These are phyloP conservation scores for Nesidiocoris tenuis DNA, from an alignment of 2,888 invertebrate species.

Conservation along the genomic window DNA sequence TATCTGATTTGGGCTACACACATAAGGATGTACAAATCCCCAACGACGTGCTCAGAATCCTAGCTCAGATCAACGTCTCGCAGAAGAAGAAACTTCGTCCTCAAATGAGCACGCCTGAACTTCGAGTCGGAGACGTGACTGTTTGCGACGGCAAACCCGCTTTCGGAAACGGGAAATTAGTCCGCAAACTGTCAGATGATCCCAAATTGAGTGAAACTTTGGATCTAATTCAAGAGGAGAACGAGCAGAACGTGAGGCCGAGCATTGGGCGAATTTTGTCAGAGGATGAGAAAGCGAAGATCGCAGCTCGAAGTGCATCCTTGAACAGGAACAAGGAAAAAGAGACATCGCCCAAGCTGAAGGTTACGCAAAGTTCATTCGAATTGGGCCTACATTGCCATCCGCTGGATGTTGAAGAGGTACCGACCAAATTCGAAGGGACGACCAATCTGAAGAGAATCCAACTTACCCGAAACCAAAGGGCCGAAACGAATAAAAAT, in stretches of 20 bases:
- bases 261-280: slow-evolving; percentile 30
- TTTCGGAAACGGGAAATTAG: neutral
- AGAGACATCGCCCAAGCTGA: slow-evolving; percentile 44
- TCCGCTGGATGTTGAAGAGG: slow-evolving; percentile 73
- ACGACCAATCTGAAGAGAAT: slow-evolving; percentile 77
- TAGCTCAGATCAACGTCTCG: slow-evolving; percentile 63
- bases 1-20: slow-evolving; percentile 67
- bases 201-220: slow-evolving; percentile 44
- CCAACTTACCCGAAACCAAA: slow-evolving; percentile 49
- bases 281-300: slow-evolving; percentile 22
- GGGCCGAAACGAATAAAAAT: slow-evolving; percentile 39
- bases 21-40: slow-evolving; percentile 69
- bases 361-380: slow-evolving; percentile 51
- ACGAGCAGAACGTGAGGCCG: slow-evolving; percentile 20
- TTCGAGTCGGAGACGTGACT: slow-evolving; percentile 29
- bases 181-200: slow-evolving; percentile 17
- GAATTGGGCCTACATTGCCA: slow-evolving; percentile 56
- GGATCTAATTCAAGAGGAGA: slow-evolving; percentile 43
- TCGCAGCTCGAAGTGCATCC: slow-evolving; percentile 13
- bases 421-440: slow-evolving; percentile 77
- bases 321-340: slow-evolving; percentile 8
- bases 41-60: slow-evolving; percentile 70
- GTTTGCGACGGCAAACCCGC: neutral
- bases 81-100: slow-evolving; percentile 48
- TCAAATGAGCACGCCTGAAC: slow-evolving; percentile 47